Evolutionary conservation across 2,113 vertebrate species (phyloP).

Genomic region (Talpa occidentalis): DNA sequence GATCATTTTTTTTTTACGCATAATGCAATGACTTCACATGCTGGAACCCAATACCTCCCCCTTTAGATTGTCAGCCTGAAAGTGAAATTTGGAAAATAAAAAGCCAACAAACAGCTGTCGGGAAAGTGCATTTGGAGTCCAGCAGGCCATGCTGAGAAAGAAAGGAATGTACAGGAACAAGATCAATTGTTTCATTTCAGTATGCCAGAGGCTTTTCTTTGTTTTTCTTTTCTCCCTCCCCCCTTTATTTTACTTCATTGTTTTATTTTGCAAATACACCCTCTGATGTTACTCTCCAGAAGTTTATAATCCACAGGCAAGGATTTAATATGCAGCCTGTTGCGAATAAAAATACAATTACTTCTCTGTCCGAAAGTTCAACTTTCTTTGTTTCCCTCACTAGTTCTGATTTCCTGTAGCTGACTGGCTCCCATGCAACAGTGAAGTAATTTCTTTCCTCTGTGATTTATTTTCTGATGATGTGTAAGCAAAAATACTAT

Average conservation of each 20-base stretch:
- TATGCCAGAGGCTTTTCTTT: background rate
- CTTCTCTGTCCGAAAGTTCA: slow-evolving; percentile 67
- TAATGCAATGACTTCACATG: background rate
- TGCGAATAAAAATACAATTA: slow-evolving; percentile 62
- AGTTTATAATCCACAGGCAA: slow-evolving; percentile 31
- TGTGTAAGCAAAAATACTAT: slow-evolving; percentile 66
- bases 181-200: background rate
- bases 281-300: slow-evolving; percentile 47
- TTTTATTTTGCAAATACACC: slow-evolving; percentile 41
- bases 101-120: background rate
- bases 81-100: slow-evolving; percentile 19
- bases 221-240: background rate
- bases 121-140: background rate
- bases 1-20: background rate
- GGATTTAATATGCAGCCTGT: slow-evolving; percentile 44
- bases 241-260: background rate
- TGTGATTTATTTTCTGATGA: slow-evolving; percentile 75
- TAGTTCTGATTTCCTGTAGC: slow-evolving; percentile 59
- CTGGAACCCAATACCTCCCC: background rate
- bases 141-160: background rate
- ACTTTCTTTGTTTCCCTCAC: slow-evolving; percentile 60
- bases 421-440: slow-evolving; percentile 52
- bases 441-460: slow-evolving; percentile 76
- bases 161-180: background rate
- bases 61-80: slow-evolving; percentile 19